A percentile compares a stretch with the other conserved stretches of the same genome.
phyloP scores from a whole-genome alignment of 2,888 invertebrate species.

The Patella pellucida region DNA sequence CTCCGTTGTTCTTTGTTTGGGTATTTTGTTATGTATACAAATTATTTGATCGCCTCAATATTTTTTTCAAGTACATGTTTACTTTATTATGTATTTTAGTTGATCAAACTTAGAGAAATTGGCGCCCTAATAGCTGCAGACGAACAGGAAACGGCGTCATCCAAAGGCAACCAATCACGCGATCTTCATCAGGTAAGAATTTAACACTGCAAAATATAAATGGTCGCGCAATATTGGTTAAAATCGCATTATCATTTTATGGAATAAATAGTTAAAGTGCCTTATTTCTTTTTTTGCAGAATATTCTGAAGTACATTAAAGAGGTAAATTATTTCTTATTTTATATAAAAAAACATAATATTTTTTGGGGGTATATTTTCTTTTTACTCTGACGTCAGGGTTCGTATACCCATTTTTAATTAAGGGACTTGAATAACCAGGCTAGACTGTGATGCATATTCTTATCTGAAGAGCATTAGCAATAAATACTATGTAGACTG shows the following conservation, averaged over 20 bases:
- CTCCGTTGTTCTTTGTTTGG: no score
- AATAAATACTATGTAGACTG: no score
- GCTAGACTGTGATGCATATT: no score
- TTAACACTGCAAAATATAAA: not conserved
- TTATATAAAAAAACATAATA: no score
- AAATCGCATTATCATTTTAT: not conserved
- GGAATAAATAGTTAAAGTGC: not conserved
- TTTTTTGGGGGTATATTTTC: no score
- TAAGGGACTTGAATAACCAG: no score
- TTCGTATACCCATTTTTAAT: no score
- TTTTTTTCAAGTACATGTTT: no score
- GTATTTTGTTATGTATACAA: no score
- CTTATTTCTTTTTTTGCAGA: constrained; percentile 19
- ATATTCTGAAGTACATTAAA: constrained; percentile 29
- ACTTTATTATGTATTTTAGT: constrained; percentile 33
- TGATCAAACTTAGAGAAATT: constrained; percentile 54
- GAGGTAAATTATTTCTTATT: constrained; percentile 23
- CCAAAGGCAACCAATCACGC: constrained; percentile 28
- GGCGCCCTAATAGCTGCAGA: constrained; percentile 49
- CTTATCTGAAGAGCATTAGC: no score
- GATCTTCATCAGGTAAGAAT: constrained; percentile 21
- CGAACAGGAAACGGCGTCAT: constrained; percentile 29
- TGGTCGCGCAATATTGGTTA: not conserved
- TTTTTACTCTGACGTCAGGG: no score
- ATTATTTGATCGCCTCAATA: no score